Evolutionary conservation across 1,140 invertebrate species (phyloP).

Genomic region (Lepidurus packardi): DNA sequence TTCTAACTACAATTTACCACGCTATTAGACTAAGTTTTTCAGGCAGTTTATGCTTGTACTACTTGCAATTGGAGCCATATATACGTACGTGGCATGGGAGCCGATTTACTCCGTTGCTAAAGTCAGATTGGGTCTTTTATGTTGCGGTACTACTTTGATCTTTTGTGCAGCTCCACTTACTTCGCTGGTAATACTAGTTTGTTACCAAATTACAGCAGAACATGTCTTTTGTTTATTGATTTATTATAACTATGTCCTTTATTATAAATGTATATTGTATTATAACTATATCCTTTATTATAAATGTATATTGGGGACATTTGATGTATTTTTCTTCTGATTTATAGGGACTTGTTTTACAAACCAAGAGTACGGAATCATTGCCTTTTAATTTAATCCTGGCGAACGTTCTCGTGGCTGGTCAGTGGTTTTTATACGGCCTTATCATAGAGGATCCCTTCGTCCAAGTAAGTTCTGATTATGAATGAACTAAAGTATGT

Average conservation of each 20-base stretch:
- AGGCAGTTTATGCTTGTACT: conserved; percentile 38
- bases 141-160: conserved; percentile 63
- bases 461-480: conserved; percentile 55
- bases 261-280: neutral
- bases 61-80: conserved; percentile 35
- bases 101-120: conserved; percentile 36
- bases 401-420: conserved; percentile 63
- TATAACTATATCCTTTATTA: neutral
- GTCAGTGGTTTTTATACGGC: conserved; percentile 70
- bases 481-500: neutral
- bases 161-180: conserved; percentile 73
- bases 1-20: conserved; percentile 26
- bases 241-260: neutral
- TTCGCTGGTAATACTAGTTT: conserved; percentile 52
- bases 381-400: conserved; percentile 72
- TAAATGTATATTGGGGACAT: neutral
- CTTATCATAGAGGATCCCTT: conserved; percentile 61
- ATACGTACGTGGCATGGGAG: conserved; percentile 36
- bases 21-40: conserved; percentile 38
- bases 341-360: conserved; percentile 63
- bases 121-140: conserved; percentile 54
- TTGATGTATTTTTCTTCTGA: neutral
- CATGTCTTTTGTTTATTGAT: neutral
- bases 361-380: conserved; percentile 64
- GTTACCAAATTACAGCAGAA: neutral